A percentile compares a stretch with the other conserved stretches of the same genome.
phyloP scores from a whole-genome alignment of 92 coral and sea anemone genomes.

The Phenganax stokvisi region DNA sequence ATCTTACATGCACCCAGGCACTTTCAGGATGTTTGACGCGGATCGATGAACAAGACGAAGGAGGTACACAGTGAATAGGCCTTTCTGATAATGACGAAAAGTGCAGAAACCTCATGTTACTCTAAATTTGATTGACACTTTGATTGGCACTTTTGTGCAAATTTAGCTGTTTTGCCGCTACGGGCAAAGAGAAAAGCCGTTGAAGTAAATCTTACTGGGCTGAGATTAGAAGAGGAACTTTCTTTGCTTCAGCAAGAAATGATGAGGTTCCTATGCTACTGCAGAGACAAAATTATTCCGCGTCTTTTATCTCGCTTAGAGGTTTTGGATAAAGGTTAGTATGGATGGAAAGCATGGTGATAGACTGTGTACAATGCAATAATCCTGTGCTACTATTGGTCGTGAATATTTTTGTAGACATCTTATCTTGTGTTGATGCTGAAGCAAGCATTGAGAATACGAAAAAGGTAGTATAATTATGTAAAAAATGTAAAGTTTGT shows the following conservation, averaged over 20 bases:
- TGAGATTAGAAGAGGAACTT: slow-evolving; percentile 8
- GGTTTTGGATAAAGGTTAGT: slow-evolving; percentile 2
- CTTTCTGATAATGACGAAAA: neutral
- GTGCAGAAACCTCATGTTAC: neutral
- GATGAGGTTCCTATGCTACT: slow-evolving; percentile 20
- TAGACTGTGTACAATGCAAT: slow-evolving; percentile 2
- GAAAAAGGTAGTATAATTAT: too few relatives aligned
- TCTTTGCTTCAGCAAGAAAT: slow-evolving; percentile 15
- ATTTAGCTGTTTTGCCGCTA: slow-evolving; percentile 14
- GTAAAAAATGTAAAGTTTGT: too few relatives aligned
- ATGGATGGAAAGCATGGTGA: neutral
- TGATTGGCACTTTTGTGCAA: neutral
- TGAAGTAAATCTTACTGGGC: slow-evolving; percentile 13
- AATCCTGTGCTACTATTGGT: neutral
- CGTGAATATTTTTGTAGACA: too few relatives aligned
- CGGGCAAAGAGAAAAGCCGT: slow-evolving; percentile 23
- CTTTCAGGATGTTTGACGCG: slow-evolving; percentile 14
- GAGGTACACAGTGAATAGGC: slow-evolving; percentile 10
- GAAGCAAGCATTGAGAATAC: too few relatives aligned
- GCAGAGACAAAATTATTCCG: slow-evolving; percentile 19
- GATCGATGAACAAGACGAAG: slow-evolving; percentile 17
- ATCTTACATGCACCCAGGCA: slow-evolving; percentile 10
- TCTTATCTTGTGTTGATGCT: too few relatives aligned
- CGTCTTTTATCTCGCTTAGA: slow-evolving; percentile 11
- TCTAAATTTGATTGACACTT: neutral